Base-by-base conservation (phyloP, 2,113 vertebrate species). In the Passerina amoena region DNA sequence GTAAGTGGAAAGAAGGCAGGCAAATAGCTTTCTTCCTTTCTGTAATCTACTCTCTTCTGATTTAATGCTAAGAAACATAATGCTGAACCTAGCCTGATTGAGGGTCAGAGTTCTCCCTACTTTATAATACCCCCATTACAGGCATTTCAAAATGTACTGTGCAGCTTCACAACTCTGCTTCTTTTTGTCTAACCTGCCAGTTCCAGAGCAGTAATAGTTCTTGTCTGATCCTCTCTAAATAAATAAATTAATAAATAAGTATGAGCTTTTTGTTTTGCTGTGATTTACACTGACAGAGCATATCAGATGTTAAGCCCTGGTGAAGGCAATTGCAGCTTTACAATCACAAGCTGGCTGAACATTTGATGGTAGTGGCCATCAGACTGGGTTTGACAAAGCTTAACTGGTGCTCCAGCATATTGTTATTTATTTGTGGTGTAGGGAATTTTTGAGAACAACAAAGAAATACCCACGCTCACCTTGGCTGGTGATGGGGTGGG, bases 51-150 rank as follows among this genome's bases (percentile, higher is more conserved):
- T n/a, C 82, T 94, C 28, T 87, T 96, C 54, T 92, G 90, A 91
- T 91, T 97, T 94, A 96, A 93, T 97, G 79, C 96, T 97, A 94
- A 96, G 95, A 95, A 97, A 91, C 84, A 92, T 92, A 89, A 92
- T 96, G 82, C 90, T 96, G 91, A 96, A 94, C 75, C 88, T 90
- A 77, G 82, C 75, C 68, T 93, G 90, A 95, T 24, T 90, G 84
- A 91, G 90, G 94, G 94, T 96, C 94, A 96, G 89, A 90, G 95
- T 89, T 92, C 88, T 88, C 28, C n/a, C 70, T 72, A 30, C 76
- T 96, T 95, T 78, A 47, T 86, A 82, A 75, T 86, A 45, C 33
- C 48, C 71, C 72, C 45, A 87, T 50, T 70, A 89, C 38, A 76
- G 71, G 24, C 86, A 27, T 83, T 93, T 95, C 51, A 56, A 91